Evolutionary conservation across 2,888 invertebrate genomes (phyloP).

Genomic region (Neoascia interrupta): DNA sequence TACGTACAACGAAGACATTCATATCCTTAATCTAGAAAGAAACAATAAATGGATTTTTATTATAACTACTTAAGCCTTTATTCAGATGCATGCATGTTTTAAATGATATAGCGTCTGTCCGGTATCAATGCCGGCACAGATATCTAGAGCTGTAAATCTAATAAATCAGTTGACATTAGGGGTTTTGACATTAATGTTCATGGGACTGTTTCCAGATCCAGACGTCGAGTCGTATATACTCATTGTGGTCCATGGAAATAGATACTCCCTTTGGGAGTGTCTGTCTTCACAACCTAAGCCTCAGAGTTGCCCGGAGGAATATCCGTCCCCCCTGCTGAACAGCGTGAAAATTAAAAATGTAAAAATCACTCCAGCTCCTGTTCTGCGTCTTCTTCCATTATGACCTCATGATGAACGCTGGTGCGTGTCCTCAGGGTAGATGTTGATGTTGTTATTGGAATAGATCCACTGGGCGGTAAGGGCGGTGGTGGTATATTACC

Average conservation of each 20-base stretch:
- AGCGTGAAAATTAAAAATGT: constrained; percentile 40
- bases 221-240: constrained; percentile 13
- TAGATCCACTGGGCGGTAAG: constrained; percentile 70
- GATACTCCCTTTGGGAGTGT: constrained; percentile 34
- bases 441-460: constrained; percentile 67
- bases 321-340: neutral
- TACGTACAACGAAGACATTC: constrained; percentile 12
- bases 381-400: constrained; percentile 73
- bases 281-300: constrained; percentile 31
- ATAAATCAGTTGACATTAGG: constrained; percentile 49
- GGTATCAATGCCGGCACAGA: neutral
- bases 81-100: constrained; percentile 19
- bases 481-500: constrained; percentile 71
- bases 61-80: constrained; percentile 35
- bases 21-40: neutral
- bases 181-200: constrained; percentile 26
- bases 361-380: constrained; percentile 70
- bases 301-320: neutral
- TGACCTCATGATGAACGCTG: constrained; percentile 73
- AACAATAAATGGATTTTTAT: neutral
- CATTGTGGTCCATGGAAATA: constrained; percentile 30
- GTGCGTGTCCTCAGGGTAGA: constrained; percentile 71
- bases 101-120: constrained; percentile 42
- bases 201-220: constrained; percentile 22
- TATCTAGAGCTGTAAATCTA: constrained; percentile 29